Percentiles rank a stretch among this genome's conserved stretches.
Evolutionary conservation across 2,113 vertebrate species (phyloP).

Genomic region (Psammodynastes pulverulentus): DNA sequence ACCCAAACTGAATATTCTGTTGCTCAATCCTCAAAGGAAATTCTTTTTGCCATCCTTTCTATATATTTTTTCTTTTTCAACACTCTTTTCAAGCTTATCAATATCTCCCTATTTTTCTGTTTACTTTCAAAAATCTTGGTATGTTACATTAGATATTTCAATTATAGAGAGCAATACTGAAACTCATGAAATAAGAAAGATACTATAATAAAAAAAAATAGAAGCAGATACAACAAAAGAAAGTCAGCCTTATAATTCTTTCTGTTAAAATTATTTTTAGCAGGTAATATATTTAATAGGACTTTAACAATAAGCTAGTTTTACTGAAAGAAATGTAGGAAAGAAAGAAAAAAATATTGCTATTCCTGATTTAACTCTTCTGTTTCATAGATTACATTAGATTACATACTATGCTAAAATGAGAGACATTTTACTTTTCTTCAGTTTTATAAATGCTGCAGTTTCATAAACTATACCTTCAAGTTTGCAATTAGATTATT

Average conservation of each 20-base stretch:
- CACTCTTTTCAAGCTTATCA: not conserved
- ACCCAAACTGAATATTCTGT: not conserved
- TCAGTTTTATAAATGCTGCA: not conserved
- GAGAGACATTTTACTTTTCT: not conserved
- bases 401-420: not conserved
- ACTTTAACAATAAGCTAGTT: not conserved
- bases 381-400: too few relatives aligned
- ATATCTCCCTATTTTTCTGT: not conserved
- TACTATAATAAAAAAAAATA: not conserved
- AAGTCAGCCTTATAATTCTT: not conserved
- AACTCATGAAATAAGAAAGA: not conserved
- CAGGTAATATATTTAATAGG: not conserved
- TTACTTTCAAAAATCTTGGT: not conserved
- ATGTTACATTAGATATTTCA: conserved; percentile 35
- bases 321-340: not conserved
- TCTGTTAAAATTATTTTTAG: not conserved
- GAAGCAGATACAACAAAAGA: not conserved
- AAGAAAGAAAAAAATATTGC: conserved; percentile 19
- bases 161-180: not conserved
- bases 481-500: not conserved
- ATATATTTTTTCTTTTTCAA: not conserved
- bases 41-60: not conserved
- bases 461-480: not conserved
- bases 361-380: conserved; percentile 12
- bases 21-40: not conserved